Conservation (phyloP, 2,797 vertebrate species). For the Centropyge bicolor region DNA sequence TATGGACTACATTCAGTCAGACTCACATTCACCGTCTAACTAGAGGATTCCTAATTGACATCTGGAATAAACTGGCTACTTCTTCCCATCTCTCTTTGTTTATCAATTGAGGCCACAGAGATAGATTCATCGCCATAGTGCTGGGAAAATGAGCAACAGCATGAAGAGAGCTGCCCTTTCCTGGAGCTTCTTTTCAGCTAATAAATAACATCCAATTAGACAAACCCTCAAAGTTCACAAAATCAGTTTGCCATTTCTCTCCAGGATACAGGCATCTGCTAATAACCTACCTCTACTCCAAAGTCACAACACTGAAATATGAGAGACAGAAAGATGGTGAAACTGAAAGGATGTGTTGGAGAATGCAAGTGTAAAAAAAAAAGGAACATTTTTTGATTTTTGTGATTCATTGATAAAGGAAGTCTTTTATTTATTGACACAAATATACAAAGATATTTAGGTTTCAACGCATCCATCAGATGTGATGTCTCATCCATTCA, state of each 20-base stretch:
- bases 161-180: slow-evolving; percentile 77
- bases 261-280: slow-evolving; percentile 68
- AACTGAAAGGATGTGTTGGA: neutral
- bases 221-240: slow-evolving; percentile 74
- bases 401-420: neutral
- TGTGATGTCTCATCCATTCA: neutral
- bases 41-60: slow-evolving; percentile 45
- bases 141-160: slow-evolving; percentile 65
- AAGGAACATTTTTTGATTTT: neutral
- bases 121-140: slow-evolving; percentile 35
- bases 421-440: neutral
- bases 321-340: slow-evolving; percentile 15
- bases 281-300: slow-evolving; percentile 63
- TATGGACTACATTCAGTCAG: slow-evolving; percentile 5
- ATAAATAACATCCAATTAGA: slow-evolving; percentile 84
- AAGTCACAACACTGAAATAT: slow-evolving; percentile 25
- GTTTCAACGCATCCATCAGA: neutral
- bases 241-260: slow-evolving; percentile 76
- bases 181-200: slow-evolving; percentile 59
- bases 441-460: neutral
- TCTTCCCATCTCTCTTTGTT: slow-evolving; percentile 41
- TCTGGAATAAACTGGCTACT: slow-evolving; percentile 37
- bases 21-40: slow-evolving; percentile 2
- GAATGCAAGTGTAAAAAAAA: slow-evolving; percentile 23
- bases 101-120: slow-evolving; percentile 46